A percentile compares a stretch with the other conserved stretches of the same genome.
phyloP scores from a whole-genome alignment of 2,888 invertebrate species.

The Temnothorax unifasciatus region DNA sequence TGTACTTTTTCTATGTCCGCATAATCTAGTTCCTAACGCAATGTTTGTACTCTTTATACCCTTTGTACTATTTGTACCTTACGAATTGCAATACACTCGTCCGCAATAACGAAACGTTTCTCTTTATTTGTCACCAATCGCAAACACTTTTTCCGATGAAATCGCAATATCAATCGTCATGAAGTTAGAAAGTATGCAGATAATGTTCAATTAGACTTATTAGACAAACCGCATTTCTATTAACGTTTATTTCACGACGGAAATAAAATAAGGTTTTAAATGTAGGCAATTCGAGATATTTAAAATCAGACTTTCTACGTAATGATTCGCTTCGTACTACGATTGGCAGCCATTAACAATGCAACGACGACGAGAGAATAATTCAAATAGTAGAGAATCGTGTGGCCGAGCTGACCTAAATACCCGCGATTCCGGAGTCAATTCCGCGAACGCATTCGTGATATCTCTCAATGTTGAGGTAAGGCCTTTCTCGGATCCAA shows the following conservation, averaged over 20 bases:
- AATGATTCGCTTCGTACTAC: background rate
- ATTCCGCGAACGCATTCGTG: constrained; percentile 48
- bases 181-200: constrained; percentile 20
- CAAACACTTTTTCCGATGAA: background rate
- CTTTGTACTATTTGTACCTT: constrained; percentile 86
- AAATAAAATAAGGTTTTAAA: background rate
- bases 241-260: background rate
- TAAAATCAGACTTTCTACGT: constrained; percentile 30
- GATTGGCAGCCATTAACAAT: constrained; percentile 18
- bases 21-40: constrained; percentile 86
- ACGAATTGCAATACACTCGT: constrained; percentile 86
- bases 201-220: background rate
- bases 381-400: constrained; percentile 43
- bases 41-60: constrained; percentile 86
- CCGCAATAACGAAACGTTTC: constrained; percentile 81
- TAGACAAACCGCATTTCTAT: constrained; percentile 10
- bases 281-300: background rate
- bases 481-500: constrained; percentile 66
- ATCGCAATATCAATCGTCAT: background rate
- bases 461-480: constrained; percentile 65
- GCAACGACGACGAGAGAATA: constrained; percentile 13
- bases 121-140: background rate
- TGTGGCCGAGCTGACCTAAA: constrained; percentile 65
- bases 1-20: constrained; percentile 85
- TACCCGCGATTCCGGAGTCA: constrained; percentile 64